Evolutionary conservation across 2,888 invertebrate genomes (phyloP), one percentile per base, ranked within the genome.

Genomic region (Fragum fragum): DNA sequence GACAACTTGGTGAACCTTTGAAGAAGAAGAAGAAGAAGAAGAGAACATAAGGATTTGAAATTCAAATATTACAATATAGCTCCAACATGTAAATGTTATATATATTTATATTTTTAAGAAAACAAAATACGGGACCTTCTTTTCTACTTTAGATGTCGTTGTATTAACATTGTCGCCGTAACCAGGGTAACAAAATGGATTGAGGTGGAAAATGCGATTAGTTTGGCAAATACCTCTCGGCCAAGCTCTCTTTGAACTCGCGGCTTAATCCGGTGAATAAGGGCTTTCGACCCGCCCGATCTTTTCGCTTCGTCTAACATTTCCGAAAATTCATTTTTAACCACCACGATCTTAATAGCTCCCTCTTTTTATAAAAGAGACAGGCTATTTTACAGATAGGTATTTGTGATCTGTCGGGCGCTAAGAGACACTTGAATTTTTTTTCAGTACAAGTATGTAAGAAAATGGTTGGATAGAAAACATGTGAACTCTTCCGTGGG

Each of bases 121-220:
- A 57, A 26, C n/a, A n/a, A n/a, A n/a, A 7, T 57, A 57, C 57
- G 6, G 57, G 14, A 3, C 57, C 1, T 26, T 14, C 26, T 57
- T 57, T 57, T 57, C 57, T 57, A 57, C 21, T 57, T 57, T 57
- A 63, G 73, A 73, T n/a, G 42, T 63, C 73, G 73, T 73, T 63
- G 73, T 73, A 73, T 73, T 77, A 76, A 78, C 75, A 77, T 55
- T 39, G 55, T 66, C 47, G 59, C 55, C 73, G 80, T 85, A 53
- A 36, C 85, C 73, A 79, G 77, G 70, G 81, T 21, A 70, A 79
- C 81, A 23, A 36, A 63, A 76, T 29, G 61, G 66, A 77, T 75
- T 79, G 79, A 79, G 76, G 85, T 80, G 81, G 81, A 85, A 85
- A 85, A 85, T 79, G 53, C 81, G 85, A 85, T 85, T 81, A 79